A percentile compares a stretch with the other conserved stretches of the same genome.
phyloP scores from a whole-genome alignment of 1,140 invertebrate species.

The Phortica variegata region DNA sequence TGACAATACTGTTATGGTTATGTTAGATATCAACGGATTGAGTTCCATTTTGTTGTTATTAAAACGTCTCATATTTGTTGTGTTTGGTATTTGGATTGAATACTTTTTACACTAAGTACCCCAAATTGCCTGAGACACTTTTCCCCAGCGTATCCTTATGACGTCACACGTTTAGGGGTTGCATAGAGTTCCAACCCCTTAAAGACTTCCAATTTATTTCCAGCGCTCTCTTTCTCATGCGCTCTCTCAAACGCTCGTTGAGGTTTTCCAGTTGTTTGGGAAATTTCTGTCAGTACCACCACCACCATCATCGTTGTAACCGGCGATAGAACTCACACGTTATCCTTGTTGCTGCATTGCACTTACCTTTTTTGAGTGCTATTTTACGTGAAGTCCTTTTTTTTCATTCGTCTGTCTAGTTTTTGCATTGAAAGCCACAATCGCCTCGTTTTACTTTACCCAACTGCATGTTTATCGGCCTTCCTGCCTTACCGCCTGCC shows the following conservation, averaged over 20 bases:
- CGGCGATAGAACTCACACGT: too few species aligned
- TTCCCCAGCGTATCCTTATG: conserved; percentile 11
- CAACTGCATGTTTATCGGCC: too few species aligned
- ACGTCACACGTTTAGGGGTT: conserved; percentile 20
- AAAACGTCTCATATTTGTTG: too few species aligned
- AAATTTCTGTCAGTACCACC: conserved; percentile 15
- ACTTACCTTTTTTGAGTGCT: background rate
- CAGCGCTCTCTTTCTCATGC: background rate
- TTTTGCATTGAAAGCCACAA: conserved; percentile 6
- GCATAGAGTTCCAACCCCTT: conserved; percentile 4
- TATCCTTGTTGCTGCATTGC: background rate
- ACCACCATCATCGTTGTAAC: too few species aligned
- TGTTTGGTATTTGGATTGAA: too few species aligned
- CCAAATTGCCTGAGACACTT: background rate
- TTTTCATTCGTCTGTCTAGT: background rate
- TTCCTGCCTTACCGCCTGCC: background rate
- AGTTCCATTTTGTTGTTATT: too few species aligned
- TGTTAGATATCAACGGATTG: too few species aligned
- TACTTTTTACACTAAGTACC: background rate
- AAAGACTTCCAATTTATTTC: conserved; percentile 21
- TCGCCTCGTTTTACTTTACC: too few species aligned
- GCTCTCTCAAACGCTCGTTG: background rate
- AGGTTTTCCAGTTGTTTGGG: conserved; percentile 34
- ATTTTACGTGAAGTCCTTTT: conserved; percentile 10
- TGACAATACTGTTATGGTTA: too few species aligned